Conservation (phyloP, 2,797 vertebrate species). For the Pantherophis alleghaniensis region DNA sequence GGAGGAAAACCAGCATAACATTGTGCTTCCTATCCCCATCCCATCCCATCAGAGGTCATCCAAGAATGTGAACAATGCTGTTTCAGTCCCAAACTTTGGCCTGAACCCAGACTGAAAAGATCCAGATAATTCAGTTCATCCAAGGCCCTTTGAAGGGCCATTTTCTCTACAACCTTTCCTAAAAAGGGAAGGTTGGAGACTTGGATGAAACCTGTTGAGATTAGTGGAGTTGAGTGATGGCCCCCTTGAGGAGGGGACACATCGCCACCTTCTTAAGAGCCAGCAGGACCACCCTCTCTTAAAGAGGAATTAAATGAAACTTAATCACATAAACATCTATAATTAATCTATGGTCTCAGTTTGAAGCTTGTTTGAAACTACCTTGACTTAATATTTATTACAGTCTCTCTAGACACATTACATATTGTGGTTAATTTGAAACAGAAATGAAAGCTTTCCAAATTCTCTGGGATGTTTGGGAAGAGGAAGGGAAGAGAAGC, state of each 20-base stretch:
- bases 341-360: background rate
- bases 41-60: background rate
- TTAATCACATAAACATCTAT: background rate
- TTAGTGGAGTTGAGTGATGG: background rate
- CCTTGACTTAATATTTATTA: background rate
- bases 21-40: background rate
- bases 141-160: background rate
- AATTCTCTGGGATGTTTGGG: background rate
- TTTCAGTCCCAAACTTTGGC: background rate
- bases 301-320: background rate
- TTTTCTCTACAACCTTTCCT: background rate
- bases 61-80: background rate
- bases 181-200: background rate
- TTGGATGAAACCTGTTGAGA: background rate
- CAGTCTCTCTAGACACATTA: background rate
- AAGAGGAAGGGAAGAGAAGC: background rate
- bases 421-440: background rate
- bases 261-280: background rate
- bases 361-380: background rate
- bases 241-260: background rate
- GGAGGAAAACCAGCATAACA: background rate
- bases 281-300: background rate
- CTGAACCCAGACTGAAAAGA: background rate
- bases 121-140: background rate
- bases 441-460: background rate